Evolutionary conservation across 2,113 vertebrate genomes (phyloP).

Genomic region (Archocentrus centrarchus): DNA sequence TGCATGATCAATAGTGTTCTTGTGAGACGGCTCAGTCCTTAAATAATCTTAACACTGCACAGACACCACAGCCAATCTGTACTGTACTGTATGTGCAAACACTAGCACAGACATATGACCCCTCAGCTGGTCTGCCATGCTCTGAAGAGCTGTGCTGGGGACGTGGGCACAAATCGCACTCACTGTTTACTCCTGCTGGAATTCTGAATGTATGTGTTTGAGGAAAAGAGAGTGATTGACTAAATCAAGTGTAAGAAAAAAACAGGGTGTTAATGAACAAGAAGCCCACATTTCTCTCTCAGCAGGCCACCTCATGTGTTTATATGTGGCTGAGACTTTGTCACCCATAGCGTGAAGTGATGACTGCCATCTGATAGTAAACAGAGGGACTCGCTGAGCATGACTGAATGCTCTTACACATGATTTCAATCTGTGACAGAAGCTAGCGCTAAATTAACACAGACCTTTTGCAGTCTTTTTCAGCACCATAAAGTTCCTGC

Average conservation of each 20-base stretch:
- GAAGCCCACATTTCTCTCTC: conserved; percentile 18
- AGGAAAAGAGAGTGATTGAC: not conserved
- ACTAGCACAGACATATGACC: not conserved
- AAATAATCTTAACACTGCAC: conserved; percentile 52
- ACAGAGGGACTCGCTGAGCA: conserved; percentile 70
- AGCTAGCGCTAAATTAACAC: conserved; percentile 60
- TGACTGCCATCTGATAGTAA: conserved; percentile 71
- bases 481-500: conserved; percentile 25
- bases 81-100: conserved; percentile 7
- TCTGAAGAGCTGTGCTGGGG: not conserved
- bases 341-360: conserved; percentile 41
- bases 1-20: conserved; percentile 1
- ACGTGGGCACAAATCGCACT: not conserved
- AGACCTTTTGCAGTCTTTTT: conserved; percentile 27
- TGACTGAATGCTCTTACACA: conserved; percentile 62
- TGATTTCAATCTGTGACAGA: conserved; percentile 59
- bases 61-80: not conserved
- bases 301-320: conserved; percentile 26
- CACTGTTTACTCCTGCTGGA: not conserved
- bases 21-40: conserved; percentile 33
- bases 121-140: not conserved
- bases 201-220: not conserved
- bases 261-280: not conserved
- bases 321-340: conserved; percentile 14
- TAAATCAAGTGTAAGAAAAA: not conserved